Evolutionary conservation across 2,888 invertebrate genomes (phyloP), one percentile per base, ranked within the genome.

Genomic region (Phortica okadai): DNA sequence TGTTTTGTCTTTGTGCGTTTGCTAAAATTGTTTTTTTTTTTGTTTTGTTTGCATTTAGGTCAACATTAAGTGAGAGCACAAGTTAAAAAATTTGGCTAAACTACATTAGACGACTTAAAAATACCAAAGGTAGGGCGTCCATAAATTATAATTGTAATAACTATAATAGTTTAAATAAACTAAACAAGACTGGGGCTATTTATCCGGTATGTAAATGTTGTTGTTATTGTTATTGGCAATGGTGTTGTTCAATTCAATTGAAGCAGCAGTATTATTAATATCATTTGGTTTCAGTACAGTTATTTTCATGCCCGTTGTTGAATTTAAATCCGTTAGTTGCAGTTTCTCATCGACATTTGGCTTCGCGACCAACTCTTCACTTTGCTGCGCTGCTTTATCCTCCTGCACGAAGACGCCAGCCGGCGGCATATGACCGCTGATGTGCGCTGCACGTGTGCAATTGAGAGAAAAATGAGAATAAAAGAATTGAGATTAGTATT

Each of bases 401-500:
- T 88, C 89, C 66, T 88, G 84, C 4, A 87, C 79, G 59, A 81
- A 89, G 6, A 87, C 84, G 10, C 86, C 86, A 76, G 33, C 11
- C 6, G 83, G 42, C 25, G 89, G 89, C 76, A 89, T 67, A 74
- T 89, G 88, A 1, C 83, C 81, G 73, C 88, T 87, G 78, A 85
- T 83, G 76, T 88, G 88, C 21, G 86, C 88, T 88, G 79, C 59
- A 76, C 56, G 66, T 10, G 8, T 1, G 2, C 50, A 11, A 59
- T 54, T 56, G 54, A 6, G 25, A 64, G 14, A 64, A 45, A 45
- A 58, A 74, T 14, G 25, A 45, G 44, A 73, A 33, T 50, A 54
- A 66, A 66, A 11, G 11, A 16, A 64, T 50, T 14, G 16, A 25
- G 21, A 66, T 66, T 41, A 66, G 42, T 42, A 74, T 58, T 21